A percentile compares a stretch with the other conserved stretches of the same genome.
Evolutionary conservation across 2,888 invertebrate species (phyloP).

Genomic region (Patella caerulea): DNA sequence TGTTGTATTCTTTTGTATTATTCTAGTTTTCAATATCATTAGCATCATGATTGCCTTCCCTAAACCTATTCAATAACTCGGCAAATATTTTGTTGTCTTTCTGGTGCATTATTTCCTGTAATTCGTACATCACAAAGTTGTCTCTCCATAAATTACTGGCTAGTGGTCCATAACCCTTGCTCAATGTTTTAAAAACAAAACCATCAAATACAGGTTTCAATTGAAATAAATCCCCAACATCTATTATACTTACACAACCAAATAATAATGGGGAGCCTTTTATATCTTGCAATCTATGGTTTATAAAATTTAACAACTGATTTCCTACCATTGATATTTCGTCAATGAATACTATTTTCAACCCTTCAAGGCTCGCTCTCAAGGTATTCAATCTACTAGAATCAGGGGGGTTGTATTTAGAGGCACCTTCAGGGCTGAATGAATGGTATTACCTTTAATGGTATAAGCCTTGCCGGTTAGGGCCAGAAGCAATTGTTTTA

Average conservation of each 20-base stretch:
- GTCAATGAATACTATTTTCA: conserved; percentile 38
- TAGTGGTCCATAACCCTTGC: conserved; percentile 29
- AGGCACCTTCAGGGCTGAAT: conserved; percentile 26
- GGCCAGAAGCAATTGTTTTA: conserved; percentile 31
- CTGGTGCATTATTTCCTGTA: conserved; percentile 43
- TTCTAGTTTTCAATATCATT: conserved; percentile 35
- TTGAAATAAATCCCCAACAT: conserved; percentile 41
- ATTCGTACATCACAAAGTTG: conserved; percentile 35
- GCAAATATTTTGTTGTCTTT: conserved; percentile 41
- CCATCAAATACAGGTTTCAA: conserved; percentile 37
- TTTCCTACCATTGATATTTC: conserved; percentile 43
- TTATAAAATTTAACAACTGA: conserved; percentile 30
- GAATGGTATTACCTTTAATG: conserved; percentile 33
- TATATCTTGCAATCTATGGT: conserved; percentile 33
- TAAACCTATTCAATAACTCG: conserved; percentile 38
- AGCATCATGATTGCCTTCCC: conserved; percentile 35
- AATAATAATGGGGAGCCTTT: too few species aligned
- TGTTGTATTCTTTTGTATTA: conserved; percentile 8
- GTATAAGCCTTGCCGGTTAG: conserved; percentile 43
- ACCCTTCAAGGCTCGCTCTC: conserved; percentile 8
- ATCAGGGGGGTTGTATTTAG: conserved; percentile 23
- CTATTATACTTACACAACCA: conserved; percentile 33
- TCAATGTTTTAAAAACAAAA: conserved; percentile 28
- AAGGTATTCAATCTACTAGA: conserved; percentile 16
- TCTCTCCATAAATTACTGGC: conserved; percentile 41